Conservation (phyloP, 2,797 vertebrate genomes). For the Choloepus didactylus region DNA sequence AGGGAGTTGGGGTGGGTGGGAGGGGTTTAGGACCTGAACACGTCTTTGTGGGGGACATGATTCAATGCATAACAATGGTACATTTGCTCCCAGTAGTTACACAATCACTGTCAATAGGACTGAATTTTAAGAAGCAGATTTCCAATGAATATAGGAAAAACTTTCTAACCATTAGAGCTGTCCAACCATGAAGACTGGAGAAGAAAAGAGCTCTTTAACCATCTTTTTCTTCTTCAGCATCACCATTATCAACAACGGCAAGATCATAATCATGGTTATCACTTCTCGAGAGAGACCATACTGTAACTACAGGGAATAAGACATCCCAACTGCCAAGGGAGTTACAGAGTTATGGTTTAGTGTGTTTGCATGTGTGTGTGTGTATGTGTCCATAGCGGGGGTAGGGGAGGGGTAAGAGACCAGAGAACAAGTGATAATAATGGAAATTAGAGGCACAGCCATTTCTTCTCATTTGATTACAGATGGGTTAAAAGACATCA, state of each 20-base stretch:
- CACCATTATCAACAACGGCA: not conserved
- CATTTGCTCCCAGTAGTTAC: not conserved
- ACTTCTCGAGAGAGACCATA: not conserved
- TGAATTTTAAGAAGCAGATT: slow-evolving; percentile 25
- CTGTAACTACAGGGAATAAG: not conserved
- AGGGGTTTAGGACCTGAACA: too few species aligned
- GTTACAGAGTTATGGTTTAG: not conserved
- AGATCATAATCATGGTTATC: not conserved
- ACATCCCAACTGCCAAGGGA: not conserved
- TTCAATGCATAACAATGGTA: not conserved
- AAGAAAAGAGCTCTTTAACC: not conserved
- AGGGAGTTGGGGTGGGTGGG: too few species aligned
- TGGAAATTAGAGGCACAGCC: not conserved
- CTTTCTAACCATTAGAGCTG: not conserved
- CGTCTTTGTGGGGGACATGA: too few species aligned
- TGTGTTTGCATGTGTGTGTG: not conserved
- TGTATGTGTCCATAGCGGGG: not conserved
- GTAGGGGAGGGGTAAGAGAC: not conserved
- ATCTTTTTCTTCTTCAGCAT: not conserved
- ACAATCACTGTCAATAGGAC: not conserved
- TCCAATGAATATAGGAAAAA: not conserved
- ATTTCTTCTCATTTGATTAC: slow-evolving; percentile 25
- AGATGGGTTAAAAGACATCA: not conserved
- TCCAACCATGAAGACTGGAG: not conserved
- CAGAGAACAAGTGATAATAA: not conserved